phyloP scores from a whole-genome alignment of 2,888 invertebrate species.

The Lamellibrachia satsuma region DNA sequence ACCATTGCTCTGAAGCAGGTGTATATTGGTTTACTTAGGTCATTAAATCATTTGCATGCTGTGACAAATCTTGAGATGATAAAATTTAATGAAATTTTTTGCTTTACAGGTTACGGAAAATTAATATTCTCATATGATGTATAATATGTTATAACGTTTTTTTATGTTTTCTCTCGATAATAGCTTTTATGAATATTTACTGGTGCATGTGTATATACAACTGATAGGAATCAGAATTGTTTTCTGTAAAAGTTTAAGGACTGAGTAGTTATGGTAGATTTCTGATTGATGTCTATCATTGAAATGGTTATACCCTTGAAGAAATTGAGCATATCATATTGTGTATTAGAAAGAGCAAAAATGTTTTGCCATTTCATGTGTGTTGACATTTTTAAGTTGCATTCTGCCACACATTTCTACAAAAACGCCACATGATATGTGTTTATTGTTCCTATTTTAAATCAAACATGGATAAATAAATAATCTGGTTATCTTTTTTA shows the following conservation, averaged over 20 bases:
- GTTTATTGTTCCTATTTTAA: too few species aligned
- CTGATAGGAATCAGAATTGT: not conserved
- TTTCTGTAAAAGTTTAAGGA: not conserved
- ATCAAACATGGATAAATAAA: too few species aligned
- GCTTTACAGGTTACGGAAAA: not conserved
- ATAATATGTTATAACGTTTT: not conserved
- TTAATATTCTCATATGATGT: not conserved
- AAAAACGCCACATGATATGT: too few species aligned
- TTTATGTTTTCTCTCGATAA: not conserved
- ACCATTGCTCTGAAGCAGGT: not conserved
- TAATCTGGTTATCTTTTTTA: too few species aligned
- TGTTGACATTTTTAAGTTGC: too few species aligned
- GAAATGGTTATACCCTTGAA: not conserved
- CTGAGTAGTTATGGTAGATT: not conserved
- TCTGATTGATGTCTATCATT: not conserved
- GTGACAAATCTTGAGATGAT: not conserved
- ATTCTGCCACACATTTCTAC: too few species aligned
- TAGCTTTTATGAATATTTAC: not conserved
- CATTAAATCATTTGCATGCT: not conserved
- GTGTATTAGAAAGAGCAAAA: not conserved
- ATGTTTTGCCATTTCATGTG: not conserved
- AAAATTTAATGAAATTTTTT: not conserved
- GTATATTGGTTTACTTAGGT: not conserved
- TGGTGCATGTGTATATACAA: not conserved
- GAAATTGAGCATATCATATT: not conserved